phyloP scores from a whole-genome alignment of 2,888 invertebrate species.

The Unio delphinus region DNA sequence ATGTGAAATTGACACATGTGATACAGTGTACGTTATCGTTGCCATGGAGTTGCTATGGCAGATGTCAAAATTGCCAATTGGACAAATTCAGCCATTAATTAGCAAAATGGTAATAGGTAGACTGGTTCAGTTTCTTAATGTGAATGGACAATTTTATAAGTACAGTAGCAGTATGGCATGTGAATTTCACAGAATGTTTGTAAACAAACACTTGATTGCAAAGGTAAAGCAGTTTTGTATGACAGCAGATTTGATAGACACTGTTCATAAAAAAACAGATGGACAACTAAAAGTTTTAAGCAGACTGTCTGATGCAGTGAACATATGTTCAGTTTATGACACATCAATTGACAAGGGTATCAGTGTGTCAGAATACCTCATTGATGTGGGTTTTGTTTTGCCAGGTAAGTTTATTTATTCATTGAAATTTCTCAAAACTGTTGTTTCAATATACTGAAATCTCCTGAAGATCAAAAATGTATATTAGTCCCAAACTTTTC shows the following conservation, averaged over 20 bases:
- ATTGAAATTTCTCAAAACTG: not conserved
- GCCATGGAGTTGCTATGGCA: conserved; percentile 35
- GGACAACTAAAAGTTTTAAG: conserved; percentile 21
- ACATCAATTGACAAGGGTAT: conserved; percentile 31
- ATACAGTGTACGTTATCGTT: conserved; percentile 18
- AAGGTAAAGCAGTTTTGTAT: conserved; percentile 25
- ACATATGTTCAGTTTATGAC: conserved; percentile 36
- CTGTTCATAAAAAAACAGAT: conserved; percentile 28
- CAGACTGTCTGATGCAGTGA: conserved; percentile 18
- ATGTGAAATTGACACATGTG: conserved; percentile 13
- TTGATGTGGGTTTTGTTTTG: conserved; percentile 28
- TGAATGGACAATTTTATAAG: conserved; percentile 23
- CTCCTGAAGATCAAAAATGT: not conserved
- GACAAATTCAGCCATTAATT: conserved; percentile 27
- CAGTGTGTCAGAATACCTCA: conserved; percentile 24
- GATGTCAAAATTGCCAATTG: conserved; percentile 31
- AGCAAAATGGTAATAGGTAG: conserved; percentile 22
- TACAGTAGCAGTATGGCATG: conserved; percentile 4
- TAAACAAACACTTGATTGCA: conserved; percentile 43
- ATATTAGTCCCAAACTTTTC: not conserved
- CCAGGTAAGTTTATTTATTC: conserved; percentile 17
- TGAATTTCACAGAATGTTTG: conserved; percentile 19
- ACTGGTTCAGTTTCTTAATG: conserved; percentile 31
- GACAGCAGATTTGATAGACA: conserved; percentile 25
- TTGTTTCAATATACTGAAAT: not conserved